These are phyloP conservation scores for Percina caprodes DNA, from an alignment of 2,113 vertebrate species.

Conservation along the genomic window DNA sequence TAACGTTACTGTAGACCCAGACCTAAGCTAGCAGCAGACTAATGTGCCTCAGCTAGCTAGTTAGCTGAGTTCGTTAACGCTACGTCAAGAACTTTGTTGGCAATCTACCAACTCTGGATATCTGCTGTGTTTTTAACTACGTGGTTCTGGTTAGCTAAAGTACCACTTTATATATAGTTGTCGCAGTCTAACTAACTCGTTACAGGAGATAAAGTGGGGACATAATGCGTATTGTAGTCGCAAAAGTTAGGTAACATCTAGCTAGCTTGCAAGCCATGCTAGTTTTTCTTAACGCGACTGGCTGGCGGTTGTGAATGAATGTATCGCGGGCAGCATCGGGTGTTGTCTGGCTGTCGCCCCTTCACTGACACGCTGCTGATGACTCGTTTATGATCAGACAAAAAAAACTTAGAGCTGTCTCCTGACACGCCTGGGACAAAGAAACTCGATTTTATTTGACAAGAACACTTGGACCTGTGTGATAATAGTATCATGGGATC, in stretches of 20 bases:
- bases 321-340: slow-evolving; percentile 47
- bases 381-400: slow-evolving; percentile 32
- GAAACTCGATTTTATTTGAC: background rate
- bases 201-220: background rate
- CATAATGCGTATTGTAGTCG: background rate
- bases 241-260: slow-evolving; percentile 53
- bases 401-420: slow-evolving; percentile 4
- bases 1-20: too few relatives aligned
- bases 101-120: background rate
- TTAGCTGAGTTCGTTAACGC: slow-evolving; percentile 30
- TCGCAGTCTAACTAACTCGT: background rate
- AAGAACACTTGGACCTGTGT: slow-evolving; percentile 1
- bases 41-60: background rate
- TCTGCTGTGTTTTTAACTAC: background rate
- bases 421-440: slow-evolving; percentile 1
- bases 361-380: slow-evolving; percentile 12
- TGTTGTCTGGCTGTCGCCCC: slow-evolving; percentile 60
- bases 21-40: background rate
- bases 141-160: slow-evolving; percentile 3
- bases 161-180: background rate
- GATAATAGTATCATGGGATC: slow-evolving; percentile 88
- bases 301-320: slow-evolving; percentile 43
- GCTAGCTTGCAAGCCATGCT: slow-evolving; percentile 37
- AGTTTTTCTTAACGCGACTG: slow-evolving; percentile 45
- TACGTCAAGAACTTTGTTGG: slow-evolving; percentile 50